Conservation (phyloP, 2,888 invertebrate species). For the Liodrosophila aerea region DNA sequence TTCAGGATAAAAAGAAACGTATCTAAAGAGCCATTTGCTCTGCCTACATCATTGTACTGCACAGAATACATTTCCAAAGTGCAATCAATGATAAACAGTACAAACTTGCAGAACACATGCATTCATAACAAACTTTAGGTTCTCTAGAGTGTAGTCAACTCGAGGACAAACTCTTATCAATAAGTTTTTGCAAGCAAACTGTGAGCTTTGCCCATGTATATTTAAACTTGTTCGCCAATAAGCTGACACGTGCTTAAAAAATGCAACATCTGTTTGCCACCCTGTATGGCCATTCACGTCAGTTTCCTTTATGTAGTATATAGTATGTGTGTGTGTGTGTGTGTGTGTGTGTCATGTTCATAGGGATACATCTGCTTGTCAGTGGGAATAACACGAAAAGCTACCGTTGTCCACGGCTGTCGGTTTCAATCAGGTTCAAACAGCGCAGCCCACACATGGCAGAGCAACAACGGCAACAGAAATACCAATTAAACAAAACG, state of each 20-base stretch:
- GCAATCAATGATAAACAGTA: no score
- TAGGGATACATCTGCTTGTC: constrained; percentile 39
- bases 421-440: constrained; percentile 54
- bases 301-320: constrained; percentile 4
- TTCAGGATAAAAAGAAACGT: no score
- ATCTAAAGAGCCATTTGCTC: no score
- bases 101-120: no score
- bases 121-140: no score
- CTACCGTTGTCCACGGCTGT: constrained; percentile 32
- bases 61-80: no score
- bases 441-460: constrained; percentile 35
- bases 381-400: constrained; percentile 59
- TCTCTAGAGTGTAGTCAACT: no score
- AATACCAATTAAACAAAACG: constrained; percentile 55
- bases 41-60: no score
- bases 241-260: constrained; percentile 4
- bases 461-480: constrained; percentile 22
- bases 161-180: no score
- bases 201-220: no score
- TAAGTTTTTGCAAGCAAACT: no score
- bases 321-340: constrained; percentile 7
- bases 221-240: neutral
- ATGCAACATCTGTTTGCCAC: neutral
- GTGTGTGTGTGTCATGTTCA: neutral
- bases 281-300: constrained; percentile 19